Conservation (phyloP, 2,797 vertebrate genomes). For the Emydoidea blandingii region DNA sequence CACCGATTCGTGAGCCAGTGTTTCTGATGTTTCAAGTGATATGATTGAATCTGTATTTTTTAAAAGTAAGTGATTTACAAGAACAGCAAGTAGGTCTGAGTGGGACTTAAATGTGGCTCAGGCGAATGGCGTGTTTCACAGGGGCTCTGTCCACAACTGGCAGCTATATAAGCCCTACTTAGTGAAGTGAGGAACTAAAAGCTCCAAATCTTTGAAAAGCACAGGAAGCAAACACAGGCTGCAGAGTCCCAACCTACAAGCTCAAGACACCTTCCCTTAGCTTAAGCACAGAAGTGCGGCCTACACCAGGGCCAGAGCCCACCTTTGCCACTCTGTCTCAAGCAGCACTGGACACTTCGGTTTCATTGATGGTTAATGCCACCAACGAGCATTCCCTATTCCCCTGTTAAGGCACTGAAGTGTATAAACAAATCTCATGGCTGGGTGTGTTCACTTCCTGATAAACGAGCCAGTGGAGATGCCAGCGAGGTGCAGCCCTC, state of each 20-base stretch:
- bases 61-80: background rate
- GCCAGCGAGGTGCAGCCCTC: background rate
- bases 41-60: background rate
- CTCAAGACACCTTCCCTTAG: background rate
- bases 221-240: background rate
- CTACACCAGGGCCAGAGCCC: background rate
- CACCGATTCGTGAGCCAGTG: background rate
- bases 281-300: background rate
- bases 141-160: background rate
- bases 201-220: background rate
- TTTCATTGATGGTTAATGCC: background rate
- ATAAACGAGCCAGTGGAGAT: conserved; percentile 18
- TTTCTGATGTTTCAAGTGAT: background rate
- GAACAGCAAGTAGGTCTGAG: background rate
- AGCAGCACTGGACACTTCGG: background rate
- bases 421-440: background rate
- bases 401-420: background rate
- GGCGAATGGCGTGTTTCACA: background rate
- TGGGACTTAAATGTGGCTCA: background rate
- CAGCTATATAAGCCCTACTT: background rate
- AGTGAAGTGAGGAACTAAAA: background rate
- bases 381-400: background rate
- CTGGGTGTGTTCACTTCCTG: background rate
- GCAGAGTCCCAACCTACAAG: background rate
- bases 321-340: background rate